Base-by-base conservation (phyloP, 1,140 invertebrate species). In the Megalonaias nervosa region DNA sequence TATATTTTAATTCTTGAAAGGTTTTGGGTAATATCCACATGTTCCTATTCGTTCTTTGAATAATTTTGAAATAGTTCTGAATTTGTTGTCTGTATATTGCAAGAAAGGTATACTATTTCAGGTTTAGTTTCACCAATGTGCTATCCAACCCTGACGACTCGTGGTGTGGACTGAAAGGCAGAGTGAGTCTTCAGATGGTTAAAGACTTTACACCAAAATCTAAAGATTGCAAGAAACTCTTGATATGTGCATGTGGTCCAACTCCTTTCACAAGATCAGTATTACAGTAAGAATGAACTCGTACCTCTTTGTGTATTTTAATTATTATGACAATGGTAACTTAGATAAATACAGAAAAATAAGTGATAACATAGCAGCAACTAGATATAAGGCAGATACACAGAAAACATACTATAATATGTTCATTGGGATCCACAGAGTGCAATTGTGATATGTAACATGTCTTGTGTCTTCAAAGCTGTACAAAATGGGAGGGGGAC, bases 211-310 rank as follows among this genome's bases (percentile, higher is more conserved):
- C 85, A 21, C 84, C 85, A 31, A 23, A 65, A 21, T n/a, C 23
- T 23, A 19, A 65, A 15, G 72, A 76, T 15, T 75, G 60, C 19
- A 75, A 74, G 58, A 83, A 80, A 1, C 55, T 81, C 17, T 72
- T 87, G 55, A 79, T 87, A 31, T 88, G 87, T 86, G 86, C 77
- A 16, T 89, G 87, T 82, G 88, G 88, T 19, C 88, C 86, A 19
- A 82, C 79, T 21, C 82, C 81, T 17, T 89, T 87, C 75, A 89
- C 87, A 56, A 82, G 85, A 26, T 75, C 80, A 72, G 85, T 86
- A 58, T 81, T 84, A 67, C 79, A 82, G 88, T 89, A 82, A 81
- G 87, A 67, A 17, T 56, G 21, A 16, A 67, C 73, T 57, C 57
- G 19, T 55, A n/a, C 11, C n/a, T 21, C 31, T 21, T 60, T 23